Conservation (phyloP, 2,113 vertebrate species). For the Sinosuthora webbiana region DNA sequence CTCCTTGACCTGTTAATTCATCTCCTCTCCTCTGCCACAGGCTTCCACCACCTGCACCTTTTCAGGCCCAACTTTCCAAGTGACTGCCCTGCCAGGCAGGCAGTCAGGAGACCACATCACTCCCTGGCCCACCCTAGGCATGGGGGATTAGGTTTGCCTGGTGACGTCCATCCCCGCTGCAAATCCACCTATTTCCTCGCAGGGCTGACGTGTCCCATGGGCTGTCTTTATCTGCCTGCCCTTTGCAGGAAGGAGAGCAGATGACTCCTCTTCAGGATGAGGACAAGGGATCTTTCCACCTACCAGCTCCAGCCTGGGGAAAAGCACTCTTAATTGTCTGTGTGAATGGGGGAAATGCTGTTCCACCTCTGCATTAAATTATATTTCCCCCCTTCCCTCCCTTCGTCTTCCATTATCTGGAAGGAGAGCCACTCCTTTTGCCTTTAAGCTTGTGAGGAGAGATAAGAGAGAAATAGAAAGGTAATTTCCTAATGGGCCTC, state of each 20-base stretch:
- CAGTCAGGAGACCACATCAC: rapidly evolving
- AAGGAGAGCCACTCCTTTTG: neutral
- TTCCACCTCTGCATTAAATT: neutral
- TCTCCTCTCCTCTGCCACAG: neutral
- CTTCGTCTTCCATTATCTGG: neutral
- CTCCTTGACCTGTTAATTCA: neutral
- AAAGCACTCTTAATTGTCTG: neutral
- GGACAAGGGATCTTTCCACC: neutral
- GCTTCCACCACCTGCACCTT: neutral
- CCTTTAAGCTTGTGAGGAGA: neutral
- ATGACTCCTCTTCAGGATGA: neutral
- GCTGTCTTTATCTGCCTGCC: slow-evolving; percentile 9
- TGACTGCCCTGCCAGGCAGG: neutral
- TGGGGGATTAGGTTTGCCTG: neutral
- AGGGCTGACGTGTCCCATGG: neutral
- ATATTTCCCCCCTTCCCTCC: neutral
- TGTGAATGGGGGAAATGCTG: rapidly evolving
- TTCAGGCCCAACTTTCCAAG: neutral
- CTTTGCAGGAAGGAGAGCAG: neutral
- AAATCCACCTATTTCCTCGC: neutral
- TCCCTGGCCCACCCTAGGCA: neutral
- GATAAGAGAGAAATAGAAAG: slow-evolving; percentile 24
- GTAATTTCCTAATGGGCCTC: neutral
- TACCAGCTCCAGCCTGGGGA: neutral
- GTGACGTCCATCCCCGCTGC: rapidly evolving